Conservation (phyloP, 2,888 invertebrate genomes). For the Belgica antarctica region DNA sequence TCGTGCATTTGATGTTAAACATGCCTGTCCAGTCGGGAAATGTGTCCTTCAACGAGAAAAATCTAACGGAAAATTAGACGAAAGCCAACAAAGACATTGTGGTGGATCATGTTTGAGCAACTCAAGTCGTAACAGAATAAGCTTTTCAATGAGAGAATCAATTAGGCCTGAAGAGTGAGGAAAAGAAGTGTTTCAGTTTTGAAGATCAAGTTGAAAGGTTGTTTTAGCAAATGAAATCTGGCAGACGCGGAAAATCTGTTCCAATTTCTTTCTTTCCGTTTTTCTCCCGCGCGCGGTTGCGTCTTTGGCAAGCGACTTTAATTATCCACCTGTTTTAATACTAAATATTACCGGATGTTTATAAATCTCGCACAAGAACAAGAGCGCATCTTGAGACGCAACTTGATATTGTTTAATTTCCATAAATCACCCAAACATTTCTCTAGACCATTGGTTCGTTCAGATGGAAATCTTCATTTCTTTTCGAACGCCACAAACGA, state of each 20-base stretch:
- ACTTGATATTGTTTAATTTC: not conserved
- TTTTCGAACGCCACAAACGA: not conserved
- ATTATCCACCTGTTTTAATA: slow-evolving; percentile 41
- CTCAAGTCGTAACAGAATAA: not conserved
- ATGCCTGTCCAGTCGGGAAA: not conserved
- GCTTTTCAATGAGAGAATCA: too few species aligned
- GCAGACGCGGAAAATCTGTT: not conserved
- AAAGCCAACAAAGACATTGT: too few species aligned
- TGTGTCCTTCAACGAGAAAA: not conserved
- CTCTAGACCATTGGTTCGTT: not conserved
- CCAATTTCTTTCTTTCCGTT: too few species aligned
- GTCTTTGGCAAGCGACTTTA: slow-evolving; percentile 1
- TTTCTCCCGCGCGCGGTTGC: not conserved
- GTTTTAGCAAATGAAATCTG: too few species aligned
- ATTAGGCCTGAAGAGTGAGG: not conserved
- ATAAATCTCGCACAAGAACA: not conserved
- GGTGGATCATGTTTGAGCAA: not conserved
- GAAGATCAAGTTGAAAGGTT: slow-evolving; percentile 21
- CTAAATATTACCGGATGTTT: slow-evolving; percentile 42
- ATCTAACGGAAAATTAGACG: too few species aligned
- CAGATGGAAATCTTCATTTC: not conserved
- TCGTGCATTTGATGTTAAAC: not conserved
- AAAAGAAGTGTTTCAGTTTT: not conserved
- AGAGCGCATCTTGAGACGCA: not conserved
- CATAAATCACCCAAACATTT: not conserved